These are phyloP conservation scores for Meloidogyne floridensis DNA, from an alignment of 1,140 invertebrate genomes.

Conservation along the genomic window DNA sequence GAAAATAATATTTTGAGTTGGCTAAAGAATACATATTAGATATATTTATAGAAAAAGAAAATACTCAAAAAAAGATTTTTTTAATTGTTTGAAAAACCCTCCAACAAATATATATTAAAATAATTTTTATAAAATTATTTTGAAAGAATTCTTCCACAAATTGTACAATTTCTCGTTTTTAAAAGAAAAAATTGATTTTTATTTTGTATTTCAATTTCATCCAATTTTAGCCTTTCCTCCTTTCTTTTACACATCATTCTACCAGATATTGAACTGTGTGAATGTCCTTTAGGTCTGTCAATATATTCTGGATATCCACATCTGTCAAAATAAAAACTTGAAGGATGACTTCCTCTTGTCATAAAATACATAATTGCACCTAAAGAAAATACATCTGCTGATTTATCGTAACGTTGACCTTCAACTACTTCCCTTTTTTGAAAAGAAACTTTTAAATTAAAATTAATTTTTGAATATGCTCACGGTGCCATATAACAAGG, in stretches of 20 bases:
- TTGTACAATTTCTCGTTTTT: neutral
- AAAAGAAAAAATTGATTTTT: constrained; percentile 10
- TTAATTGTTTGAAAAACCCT: too few species aligned
- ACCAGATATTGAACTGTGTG: constrained; percentile 1
- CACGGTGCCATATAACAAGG: neutral
- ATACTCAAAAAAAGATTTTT: too few species aligned
- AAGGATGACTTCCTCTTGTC: neutral
- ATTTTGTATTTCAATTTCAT: constrained; percentile 9
- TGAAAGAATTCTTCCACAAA: neutral
- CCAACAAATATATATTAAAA: too few species aligned
- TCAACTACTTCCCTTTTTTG: neutral
- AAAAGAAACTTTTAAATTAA: too few species aligned
- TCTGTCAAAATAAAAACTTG: neutral
- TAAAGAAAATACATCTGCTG: neutral
- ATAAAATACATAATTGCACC: neutral
- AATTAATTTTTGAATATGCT: neutral
- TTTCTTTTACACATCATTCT: neutral
- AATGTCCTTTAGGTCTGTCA: constrained; percentile 9
- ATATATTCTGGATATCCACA: constrained; percentile 6
- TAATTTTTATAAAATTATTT: neutral
- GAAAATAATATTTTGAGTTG: neutral
- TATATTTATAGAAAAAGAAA: too few species aligned
- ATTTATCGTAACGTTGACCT: neutral
- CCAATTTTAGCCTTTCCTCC: constrained; percentile 9
- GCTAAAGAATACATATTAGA: too few species aligned